These are phyloP conservation scores for Nixonia krombeini DNA, from an alignment of 1,140 invertebrate species.

Conservation along the genomic window DNA sequence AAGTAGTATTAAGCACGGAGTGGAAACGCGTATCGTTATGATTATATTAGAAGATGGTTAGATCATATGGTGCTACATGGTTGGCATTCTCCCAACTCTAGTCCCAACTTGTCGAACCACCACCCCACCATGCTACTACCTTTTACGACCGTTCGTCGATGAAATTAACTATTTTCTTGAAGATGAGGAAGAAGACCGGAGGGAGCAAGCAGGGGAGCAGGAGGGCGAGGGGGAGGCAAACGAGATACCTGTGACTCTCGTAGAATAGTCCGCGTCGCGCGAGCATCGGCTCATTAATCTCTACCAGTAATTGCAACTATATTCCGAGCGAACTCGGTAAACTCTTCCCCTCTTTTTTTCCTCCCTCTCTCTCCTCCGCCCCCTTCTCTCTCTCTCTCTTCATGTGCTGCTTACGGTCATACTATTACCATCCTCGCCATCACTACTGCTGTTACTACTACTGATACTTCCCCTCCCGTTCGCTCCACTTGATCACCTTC, in stretches of 20 bases:
- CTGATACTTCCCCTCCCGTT: no score
- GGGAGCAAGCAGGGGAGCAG: slow-evolving; percentile 3
- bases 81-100: background rate
- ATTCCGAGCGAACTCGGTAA: slow-evolving; percentile 55
- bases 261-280: slow-evolving; percentile 11
- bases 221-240: slow-evolving; percentile 5
- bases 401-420: slow-evolving; percentile 5
- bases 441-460: no score
- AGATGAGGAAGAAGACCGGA: slow-evolving; percentile 11
- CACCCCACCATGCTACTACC: background rate
- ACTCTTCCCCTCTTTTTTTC: slow-evolving; percentile 25
- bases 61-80: background rate
- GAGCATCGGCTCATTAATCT: slow-evolving; percentile 66
- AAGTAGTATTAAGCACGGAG: slow-evolving; percentile 11
- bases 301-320: slow-evolving; percentile 63
- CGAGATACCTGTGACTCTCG: slow-evolving; percentile 12
- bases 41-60: slow-evolving; percentile 7
- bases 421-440: background rate
- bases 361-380: slow-evolving; percentile 5
- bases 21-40: slow-evolving; percentile 18
- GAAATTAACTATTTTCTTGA: slow-evolving; percentile 26
- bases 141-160: background rate
- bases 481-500: no score
- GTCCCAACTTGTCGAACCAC: background rate
- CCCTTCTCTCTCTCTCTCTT: slow-evolving; percentile 13